A percentile compares a stretch with the other conserved stretches of the same genome.
phyloP scores from a whole-genome alignment of 2,113 vertebrate genomes.

The Macaca nemestrina region DNA sequence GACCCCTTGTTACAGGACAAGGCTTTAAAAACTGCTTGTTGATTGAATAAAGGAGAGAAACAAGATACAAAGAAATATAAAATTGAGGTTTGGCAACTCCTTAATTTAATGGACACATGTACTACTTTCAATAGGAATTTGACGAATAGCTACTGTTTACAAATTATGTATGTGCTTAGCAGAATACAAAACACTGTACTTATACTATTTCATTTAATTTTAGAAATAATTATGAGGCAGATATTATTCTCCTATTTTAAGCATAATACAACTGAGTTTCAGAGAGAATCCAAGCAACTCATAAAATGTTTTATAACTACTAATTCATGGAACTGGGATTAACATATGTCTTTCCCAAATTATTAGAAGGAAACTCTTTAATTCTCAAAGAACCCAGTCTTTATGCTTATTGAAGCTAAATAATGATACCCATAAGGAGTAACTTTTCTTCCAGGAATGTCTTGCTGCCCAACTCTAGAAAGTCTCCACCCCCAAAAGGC shows the following conservation, averaged over 20 bases:
- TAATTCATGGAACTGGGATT: background rate
- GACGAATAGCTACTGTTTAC: conserved; percentile 4
- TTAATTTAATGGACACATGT: background rate
- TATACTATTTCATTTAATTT: background rate
- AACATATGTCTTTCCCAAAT: background rate
- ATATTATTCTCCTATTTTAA: background rate
- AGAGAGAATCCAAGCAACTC: background rate
- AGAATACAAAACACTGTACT: background rate
- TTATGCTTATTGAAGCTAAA: background rate
- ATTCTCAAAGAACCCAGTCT: background rate
- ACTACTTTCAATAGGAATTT: conserved; percentile 16
- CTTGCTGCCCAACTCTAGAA: background rate
- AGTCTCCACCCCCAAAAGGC: rapidly evolving
- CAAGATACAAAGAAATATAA: background rate
- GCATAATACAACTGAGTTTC: background rate
- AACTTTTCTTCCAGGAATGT: background rate
- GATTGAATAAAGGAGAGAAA: background rate
- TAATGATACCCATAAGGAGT: background rate
- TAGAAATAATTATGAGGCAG: background rate
- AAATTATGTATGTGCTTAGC: background rate
- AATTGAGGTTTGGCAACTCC: background rate
- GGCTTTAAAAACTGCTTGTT: background rate
- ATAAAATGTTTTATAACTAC: background rate
- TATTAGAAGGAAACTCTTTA: background rate
- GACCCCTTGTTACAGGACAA: background rate